Evolutionary conservation across 2,888 invertebrate genomes (phyloP).

Genomic region (Ctenicera cuprea): DNA sequence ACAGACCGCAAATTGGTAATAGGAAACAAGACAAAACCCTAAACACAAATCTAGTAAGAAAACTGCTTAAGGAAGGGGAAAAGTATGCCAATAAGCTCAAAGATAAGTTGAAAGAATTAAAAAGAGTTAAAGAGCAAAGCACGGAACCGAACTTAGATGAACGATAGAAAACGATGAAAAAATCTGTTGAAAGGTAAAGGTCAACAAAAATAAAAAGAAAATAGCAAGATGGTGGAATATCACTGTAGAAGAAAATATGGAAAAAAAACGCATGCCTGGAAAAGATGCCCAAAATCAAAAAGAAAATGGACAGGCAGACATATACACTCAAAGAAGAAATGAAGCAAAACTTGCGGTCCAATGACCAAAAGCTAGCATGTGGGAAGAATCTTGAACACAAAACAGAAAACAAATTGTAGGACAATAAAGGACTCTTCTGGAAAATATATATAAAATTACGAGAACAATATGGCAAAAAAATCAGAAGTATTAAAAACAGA

Average conservation of each 20-base stretch:
- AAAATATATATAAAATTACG: background rate
- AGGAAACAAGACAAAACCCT: background rate
- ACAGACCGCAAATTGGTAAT: constrained; percentile 9
- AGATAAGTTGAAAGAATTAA: background rate
- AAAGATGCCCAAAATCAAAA: constrained; percentile 5
- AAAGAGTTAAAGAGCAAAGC: background rate
- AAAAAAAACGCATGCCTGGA: background rate
- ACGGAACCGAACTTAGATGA: background rate
- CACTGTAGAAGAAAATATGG: background rate
- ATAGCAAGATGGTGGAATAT: background rate
- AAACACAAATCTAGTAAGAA: background rate
- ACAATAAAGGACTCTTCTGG: background rate
- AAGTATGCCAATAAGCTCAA: background rate
- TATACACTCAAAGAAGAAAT: background rate
- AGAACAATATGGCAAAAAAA: background rate
- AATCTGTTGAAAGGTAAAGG: background rate
- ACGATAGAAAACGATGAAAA: background rate
- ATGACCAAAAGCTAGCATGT: background rate
- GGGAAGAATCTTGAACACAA: background rate
- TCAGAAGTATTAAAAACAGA: background rate
- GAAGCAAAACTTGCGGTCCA: constrained; percentile 1
- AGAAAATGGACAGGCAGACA: background rate
- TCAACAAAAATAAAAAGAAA: background rate
- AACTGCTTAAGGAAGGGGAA: background rate
- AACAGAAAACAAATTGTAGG: background rate